Evolutionary conservation across 2,113 vertebrate genomes (phyloP).

Genomic region (Bambusicola thoracicus): DNA sequence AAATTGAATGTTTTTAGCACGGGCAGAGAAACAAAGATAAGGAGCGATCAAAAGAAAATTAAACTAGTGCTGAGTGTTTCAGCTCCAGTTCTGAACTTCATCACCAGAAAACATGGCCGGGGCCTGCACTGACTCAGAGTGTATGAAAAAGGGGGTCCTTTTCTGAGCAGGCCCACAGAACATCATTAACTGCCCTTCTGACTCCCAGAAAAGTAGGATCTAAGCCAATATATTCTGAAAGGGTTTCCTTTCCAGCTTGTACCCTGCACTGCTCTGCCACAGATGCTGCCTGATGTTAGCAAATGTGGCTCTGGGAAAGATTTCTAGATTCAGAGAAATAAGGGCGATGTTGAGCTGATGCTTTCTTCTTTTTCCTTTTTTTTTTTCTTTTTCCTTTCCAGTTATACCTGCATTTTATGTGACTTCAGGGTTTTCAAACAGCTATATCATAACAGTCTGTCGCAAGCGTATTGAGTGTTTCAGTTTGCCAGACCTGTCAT

Average conservation of each 20-base stretch:
- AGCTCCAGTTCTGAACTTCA: conserved; percentile 9
- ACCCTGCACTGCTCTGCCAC: not conserved
- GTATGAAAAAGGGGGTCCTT: conserved; percentile 30
- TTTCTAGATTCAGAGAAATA: not conserved
- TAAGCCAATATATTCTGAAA: conserved; percentile 36
- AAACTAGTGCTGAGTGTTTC: not conserved
- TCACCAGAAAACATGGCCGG: not conserved
- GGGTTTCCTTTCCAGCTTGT: not conserved
- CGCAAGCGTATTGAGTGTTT: conserved; percentile 97
- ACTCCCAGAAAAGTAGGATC: conserved; percentile 18
- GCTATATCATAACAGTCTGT: conserved; percentile 83
- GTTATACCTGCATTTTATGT: conserved; percentile 49
- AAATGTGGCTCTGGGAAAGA: not conserved
- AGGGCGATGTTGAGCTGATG: not conserved
- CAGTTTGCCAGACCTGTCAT: conserved; percentile 99
- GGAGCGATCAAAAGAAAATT: not conserved
- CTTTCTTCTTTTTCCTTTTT: too few species aligned
- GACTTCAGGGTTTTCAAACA: conserved; percentile 72
- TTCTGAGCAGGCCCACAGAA: not conserved
- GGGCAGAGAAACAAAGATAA: not conserved
- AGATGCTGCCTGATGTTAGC: not conserved
- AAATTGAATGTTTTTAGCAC: not conserved
- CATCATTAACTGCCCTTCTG: conserved; percentile 25
- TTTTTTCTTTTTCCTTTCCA: not conserved
- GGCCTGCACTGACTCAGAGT: not conserved